Conservation (phyloP, 2,888 invertebrate species). For the Carcina quercana region DNA sequence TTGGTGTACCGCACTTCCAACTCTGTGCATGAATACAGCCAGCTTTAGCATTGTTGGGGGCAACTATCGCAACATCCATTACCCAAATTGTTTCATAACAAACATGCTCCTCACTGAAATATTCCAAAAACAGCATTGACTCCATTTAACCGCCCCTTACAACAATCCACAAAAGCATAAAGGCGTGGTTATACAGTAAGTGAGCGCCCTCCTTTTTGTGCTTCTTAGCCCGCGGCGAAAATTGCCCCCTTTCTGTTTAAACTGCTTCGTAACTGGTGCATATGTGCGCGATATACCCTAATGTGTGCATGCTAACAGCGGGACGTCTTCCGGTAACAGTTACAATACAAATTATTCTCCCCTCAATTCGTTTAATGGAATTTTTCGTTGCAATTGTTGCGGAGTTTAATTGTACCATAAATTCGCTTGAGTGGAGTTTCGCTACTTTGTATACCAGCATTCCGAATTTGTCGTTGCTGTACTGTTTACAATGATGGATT, state of each 20-base stretch:
- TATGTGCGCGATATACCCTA: slow-evolving; percentile 50
- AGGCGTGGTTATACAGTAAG: slow-evolving; percentile 56
- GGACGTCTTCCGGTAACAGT: slow-evolving; percentile 53
- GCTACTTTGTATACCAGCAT: too few relatives aligned
- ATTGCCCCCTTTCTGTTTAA: slow-evolving; percentile 51
- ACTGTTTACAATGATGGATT: too few relatives aligned
- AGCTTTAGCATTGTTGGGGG: too few relatives aligned
- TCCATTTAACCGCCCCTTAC: slow-evolving; percentile 20
- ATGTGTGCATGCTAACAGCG: slow-evolving; percentile 46
- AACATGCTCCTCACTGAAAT: slow-evolving; percentile 3
- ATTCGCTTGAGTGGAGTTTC: too few relatives aligned
- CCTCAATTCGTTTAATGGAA: slow-evolving; percentile 5
- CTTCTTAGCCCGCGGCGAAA: slow-evolving; percentile 50
- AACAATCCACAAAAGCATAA: slow-evolving; percentile 42
- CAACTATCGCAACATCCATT: slow-evolving; percentile 1
- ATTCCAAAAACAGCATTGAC: slow-evolving; percentile 14
- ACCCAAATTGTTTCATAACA: slow-evolving; percentile 1
- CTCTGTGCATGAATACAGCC: too few relatives aligned
- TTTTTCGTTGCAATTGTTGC: slow-evolving; percentile 5
- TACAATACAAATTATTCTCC: slow-evolving; percentile 19
- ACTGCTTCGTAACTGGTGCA: slow-evolving; percentile 50
- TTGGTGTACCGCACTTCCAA: too few relatives aligned
- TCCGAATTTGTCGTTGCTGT: too few relatives aligned
- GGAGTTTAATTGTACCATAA: too few relatives aligned
- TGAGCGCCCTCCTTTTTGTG: slow-evolving; percentile 46